Percentiles rank a stretch among this genome's conserved stretches.
These are phyloP conservation scores for Prionace glauca DNA, from an alignment of 2,797 vertebrate genomes.

Conservation along the genomic window DNA sequence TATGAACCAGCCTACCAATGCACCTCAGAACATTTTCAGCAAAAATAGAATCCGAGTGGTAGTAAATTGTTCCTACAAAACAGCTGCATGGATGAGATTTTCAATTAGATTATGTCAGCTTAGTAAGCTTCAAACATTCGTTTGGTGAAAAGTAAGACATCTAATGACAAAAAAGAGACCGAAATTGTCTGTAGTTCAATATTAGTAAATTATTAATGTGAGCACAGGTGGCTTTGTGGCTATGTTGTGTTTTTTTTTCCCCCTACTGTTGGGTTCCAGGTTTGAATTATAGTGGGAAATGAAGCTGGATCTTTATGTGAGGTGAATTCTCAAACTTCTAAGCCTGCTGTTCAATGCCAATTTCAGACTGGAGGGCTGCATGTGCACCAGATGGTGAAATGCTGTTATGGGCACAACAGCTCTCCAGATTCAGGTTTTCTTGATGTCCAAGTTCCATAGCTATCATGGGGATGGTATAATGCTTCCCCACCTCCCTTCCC, in stretches of 20 bases:
- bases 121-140: neutral
- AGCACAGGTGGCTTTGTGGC: neutral
- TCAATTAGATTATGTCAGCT: neutral
- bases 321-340: constrained; percentile 20
- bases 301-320: neutral
- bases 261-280: neutral
- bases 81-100: neutral
- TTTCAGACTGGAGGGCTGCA: neutral
- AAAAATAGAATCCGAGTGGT: neutral
- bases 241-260: neutral
- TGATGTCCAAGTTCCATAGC: neutral
- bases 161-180: neutral
- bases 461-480: neutral
- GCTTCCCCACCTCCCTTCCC: neutral
- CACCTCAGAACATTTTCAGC: neutral
- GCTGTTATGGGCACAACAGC: constrained; percentile 18
- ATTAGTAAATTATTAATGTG: neutral
- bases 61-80: neutral
- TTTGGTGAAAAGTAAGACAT: neutral
- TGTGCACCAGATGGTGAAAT: constrained; percentile 26
- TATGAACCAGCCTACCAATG: neutral
- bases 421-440: neutral
- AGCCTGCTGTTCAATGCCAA: neutral
- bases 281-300: constrained; percentile 18
- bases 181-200: neutral